phyloP scores from a whole-genome alignment of 2,888 invertebrate genomes.

The Limenitis camilla region DNA sequence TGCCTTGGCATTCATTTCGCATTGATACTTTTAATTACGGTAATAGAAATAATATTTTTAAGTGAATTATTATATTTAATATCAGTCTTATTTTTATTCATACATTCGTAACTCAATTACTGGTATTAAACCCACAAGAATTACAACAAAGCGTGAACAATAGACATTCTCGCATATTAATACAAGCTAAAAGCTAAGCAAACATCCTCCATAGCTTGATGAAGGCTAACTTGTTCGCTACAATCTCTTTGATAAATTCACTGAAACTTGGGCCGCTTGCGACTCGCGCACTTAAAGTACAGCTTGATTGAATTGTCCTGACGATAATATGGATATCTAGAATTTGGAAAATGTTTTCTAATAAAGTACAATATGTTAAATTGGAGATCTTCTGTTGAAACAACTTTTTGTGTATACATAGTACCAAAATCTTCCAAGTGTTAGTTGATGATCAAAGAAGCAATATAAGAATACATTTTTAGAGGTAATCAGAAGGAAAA shows the following conservation, averaged over 20 bases:
- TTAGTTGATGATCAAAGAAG: not conserved
- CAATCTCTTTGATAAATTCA: constrained; percentile 46
- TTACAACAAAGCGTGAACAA: constrained; percentile 5
- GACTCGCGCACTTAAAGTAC: constrained; percentile 65
- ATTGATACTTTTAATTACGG: too few relatives aligned
- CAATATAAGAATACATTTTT: too few relatives aligned
- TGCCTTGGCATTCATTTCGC: too few relatives aligned
- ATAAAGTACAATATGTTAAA: not conserved
- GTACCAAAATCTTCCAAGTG: too few relatives aligned
- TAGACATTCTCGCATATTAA: constrained; percentile 15
- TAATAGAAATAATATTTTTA: too few relatives aligned
- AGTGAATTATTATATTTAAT: too few relatives aligned
- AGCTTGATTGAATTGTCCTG: constrained; percentile 68
- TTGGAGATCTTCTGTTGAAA: not conserved
- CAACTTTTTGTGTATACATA: not conserved
- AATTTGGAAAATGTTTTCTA: not conserved
- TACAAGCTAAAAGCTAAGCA: constrained; percentile 8
- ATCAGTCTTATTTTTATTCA: too few relatives aligned
- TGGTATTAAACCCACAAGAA: not conserved
- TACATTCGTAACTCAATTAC: too few relatives aligned
- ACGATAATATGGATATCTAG: constrained; percentile 60
- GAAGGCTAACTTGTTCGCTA: constrained; percentile 58
- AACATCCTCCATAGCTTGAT: constrained; percentile 26
- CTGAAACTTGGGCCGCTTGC: constrained; percentile 55
- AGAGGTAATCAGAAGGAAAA: too few relatives aligned